A percentile compares a stretch with the other conserved stretches of the same genome.
Conservation (phyloP, 2,113 vertebrate genomes). For the Solea solea region DNA sequence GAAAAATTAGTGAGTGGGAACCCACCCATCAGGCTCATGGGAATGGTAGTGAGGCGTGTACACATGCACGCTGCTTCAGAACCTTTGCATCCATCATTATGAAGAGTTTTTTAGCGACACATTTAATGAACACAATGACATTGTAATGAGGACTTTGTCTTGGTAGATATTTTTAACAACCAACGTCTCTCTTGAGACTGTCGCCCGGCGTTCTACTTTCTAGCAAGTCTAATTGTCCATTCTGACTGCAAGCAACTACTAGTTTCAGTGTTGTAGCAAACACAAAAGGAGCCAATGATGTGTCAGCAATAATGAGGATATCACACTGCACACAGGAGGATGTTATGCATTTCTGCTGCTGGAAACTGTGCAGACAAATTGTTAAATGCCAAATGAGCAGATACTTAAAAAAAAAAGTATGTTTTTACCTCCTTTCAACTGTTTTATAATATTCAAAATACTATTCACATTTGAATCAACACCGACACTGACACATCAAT, state of each 20-base stretch:
- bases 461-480: no score
- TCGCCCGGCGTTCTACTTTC: slow-evolving; percentile 24
- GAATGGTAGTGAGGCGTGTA: background rate
- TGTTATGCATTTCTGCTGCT: background rate
- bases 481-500: no score
- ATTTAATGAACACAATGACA: slow-evolving; percentile 13
- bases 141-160: background rate
- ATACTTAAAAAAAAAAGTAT: background rate
- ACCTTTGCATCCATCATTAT: background rate
- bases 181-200: slow-evolving; percentile 19
- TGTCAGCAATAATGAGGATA: background rate
- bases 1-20: slow-evolving; percentile 13
- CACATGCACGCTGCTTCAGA: background rate
- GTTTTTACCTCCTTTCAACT: no score
- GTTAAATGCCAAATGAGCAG: background rate
- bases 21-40: slow-evolving; percentile 17
- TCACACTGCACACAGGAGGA: background rate
- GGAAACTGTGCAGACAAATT: background rate
- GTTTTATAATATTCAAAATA: no score
- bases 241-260: background rate
- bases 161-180: slow-evolving; percentile 30
- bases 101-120: background rate
- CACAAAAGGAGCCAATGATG: background rate
- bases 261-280: background rate
- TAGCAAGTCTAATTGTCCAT: slow-evolving; percentile 1